These are phyloP conservation scores for Cheilosia variabilis DNA, from an alignment of 2,888 invertebrate species.

Conservation along the genomic window DNA sequence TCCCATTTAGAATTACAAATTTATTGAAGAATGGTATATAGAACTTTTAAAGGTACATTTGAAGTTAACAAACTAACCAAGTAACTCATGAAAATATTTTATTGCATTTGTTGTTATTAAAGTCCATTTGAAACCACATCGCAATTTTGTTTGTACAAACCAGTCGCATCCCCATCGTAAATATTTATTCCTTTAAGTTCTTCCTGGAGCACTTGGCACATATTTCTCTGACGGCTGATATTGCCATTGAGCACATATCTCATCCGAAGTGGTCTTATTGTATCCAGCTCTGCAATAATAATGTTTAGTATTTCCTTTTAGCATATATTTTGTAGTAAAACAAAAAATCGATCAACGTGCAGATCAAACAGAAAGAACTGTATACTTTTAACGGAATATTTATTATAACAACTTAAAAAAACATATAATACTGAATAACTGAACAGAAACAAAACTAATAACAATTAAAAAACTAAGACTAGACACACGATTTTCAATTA, in stretches of 20 bases:
- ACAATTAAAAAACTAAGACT: background rate
- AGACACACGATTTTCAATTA: background rate
- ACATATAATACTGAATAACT: conserved; percentile 19
- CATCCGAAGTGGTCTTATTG: conserved; percentile 85
- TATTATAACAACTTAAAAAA: conserved; percentile 22
- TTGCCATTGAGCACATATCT: conserved; percentile 86
- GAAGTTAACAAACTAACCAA: conserved; percentile 15
- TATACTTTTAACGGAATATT: conserved; percentile 19
- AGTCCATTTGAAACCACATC: conserved; percentile 64
- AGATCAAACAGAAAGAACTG: conserved; percentile 14
- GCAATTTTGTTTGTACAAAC: conserved; percentile 42
- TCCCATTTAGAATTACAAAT: conserved; percentile 1
- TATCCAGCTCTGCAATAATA: conserved; percentile 85
- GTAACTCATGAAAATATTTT: conserved; percentile 29
- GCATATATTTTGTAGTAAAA: background rate
- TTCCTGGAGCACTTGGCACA: conserved; percentile 84
- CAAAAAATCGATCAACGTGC: conserved; percentile 1
- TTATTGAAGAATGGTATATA: background rate
- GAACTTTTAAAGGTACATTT: conserved; percentile 31
- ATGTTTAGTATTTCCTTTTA: background rate
- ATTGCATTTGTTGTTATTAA: conserved; percentile 10
- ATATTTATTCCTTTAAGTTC: conserved; percentile 68
- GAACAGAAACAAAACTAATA: background rate
- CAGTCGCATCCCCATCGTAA: conserved; percentile 19
- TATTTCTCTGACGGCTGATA: conserved; percentile 88